A percentile compares a stretch with the other conserved stretches of the same genome.
These are phyloP conservation scores for Diacarnus erythraeanus DNA, from an alignment of 37 sponge, comb jelly and placozoan genomes.

Conservation along the genomic window DNA sequence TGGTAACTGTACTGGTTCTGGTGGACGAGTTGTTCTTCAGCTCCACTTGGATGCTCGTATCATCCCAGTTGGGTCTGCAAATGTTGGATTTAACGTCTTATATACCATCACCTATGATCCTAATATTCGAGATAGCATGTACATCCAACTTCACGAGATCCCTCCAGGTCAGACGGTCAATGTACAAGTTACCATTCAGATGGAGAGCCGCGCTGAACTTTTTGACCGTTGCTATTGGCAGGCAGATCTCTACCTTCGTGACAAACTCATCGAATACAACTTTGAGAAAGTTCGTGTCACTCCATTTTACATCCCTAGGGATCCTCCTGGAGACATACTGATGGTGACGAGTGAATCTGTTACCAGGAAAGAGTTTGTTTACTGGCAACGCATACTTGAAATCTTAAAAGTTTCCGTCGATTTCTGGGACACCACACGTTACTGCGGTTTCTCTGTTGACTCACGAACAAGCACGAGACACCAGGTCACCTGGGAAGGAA, in stretches of 20 bases:
- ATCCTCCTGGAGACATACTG: slow-evolving; percentile 67
- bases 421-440: slow-evolving; percentile 75
- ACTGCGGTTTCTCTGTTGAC: slow-evolving; percentile 65
- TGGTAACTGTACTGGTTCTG: slow-evolving; percentile 56
- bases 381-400: slow-evolving; percentile 71
- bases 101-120: slow-evolving; percentile 72
- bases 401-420: slow-evolving; percentile 46
- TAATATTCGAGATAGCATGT: slow-evolving; percentile 69
- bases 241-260: slow-evolving; percentile 65
- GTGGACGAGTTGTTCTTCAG: slow-evolving; percentile 57
- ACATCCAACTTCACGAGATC: slow-evolving; percentile 48
- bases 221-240: slow-evolving; percentile 76
- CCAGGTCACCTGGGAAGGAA: slow-evolving; percentile 57
- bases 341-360: slow-evolving; percentile 60
- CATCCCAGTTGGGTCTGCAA: slow-evolving; percentile 60
- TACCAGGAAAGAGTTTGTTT: slow-evolving; percentile 60
- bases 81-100: slow-evolving; percentile 20
- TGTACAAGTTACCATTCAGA: slow-evolving; percentile 52
- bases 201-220: slow-evolving; percentile 71
- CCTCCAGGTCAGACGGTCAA: slow-evolving; percentile 46
- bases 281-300: slow-evolving; percentile 60
- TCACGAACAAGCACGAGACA: slow-evolving; percentile 41
- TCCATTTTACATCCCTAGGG: slow-evolving; percentile 57
- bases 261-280: slow-evolving; percentile 81
- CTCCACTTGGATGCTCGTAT: slow-evolving; percentile 68